Base-by-base conservation (phyloP, 2,797 vertebrate genomes). In the Alectoris magna region DNA sequence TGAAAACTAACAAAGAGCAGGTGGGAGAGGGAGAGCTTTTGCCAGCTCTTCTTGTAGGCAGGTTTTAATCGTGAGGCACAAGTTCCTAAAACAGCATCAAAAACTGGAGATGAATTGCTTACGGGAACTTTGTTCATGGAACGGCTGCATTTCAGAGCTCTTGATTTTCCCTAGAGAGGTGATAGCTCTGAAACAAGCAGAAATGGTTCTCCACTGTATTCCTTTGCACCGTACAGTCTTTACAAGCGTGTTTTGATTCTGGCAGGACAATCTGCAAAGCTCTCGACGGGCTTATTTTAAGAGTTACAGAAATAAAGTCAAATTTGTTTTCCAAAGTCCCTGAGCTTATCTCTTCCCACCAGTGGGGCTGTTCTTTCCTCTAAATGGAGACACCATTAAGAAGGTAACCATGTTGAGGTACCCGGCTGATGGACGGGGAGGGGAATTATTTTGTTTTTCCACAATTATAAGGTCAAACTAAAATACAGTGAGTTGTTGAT, bases 271-370 rank as follows among this genome's bases (percentile, higher is more conserved):
- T 11, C 34, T n/a, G 21, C 29, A 39, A 66, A 66, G 39, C 41
- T 63, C 41, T 73, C n/a, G 10, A 2, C 53, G 23, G 29, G n/a
- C 26, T 31, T 49, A 10, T 4, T 13, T 27, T 18, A 29, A 23
- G 55, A 59, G 9, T 31, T 18, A 49, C 44, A 59, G 46, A 39
- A 53, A 21, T 19, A 60, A 84, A 27, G 39, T 63, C 4, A 6
- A 0, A 14, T 44, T 53, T 29, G 29, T n/a, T 15, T 53, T 73
- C 18, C 6, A 0, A 5, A 51, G 18, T 53, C 23, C 49, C 6
- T 31, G 5, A 9, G 18, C 4, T 7, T 17, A 34, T 39, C n/a
- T 56, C 14, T n/a, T 56, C 31, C 26, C 13, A n/a, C 4, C 14
- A 26, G 3, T 0, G 3, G 15, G 2, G 0, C 31, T 72, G 24